These are phyloP conservation scores for Leucophenga varia DNA, from an alignment of 1,140 invertebrate genomes.

Conservation along the genomic window DNA sequence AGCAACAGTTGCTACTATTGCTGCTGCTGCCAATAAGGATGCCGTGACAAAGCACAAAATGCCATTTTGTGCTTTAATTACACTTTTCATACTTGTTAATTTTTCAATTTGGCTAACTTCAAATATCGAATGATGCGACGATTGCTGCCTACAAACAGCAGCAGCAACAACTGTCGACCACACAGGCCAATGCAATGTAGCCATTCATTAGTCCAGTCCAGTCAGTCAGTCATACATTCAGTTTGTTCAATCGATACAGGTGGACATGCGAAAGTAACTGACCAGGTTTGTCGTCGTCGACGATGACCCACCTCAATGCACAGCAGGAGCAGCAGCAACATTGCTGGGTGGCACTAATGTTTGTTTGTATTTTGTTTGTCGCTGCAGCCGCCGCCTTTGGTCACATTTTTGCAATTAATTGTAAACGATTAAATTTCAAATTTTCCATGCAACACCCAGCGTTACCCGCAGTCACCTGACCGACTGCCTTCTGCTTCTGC, in stretches of 20 bases:
- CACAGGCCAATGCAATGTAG: conserved; percentile 12
- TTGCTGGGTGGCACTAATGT: not conserved
- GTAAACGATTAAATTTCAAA: conserved; percentile 53
- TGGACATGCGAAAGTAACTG: conserved; percentile 36
- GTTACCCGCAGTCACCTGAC: not conserved
- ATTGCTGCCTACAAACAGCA: conserved; percentile 24
- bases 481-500: not conserved
- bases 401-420: conserved; percentile 37
- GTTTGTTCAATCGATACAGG: conserved; percentile 44
- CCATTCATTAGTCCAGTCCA: conserved; percentile 6
- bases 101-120: conserved; percentile 53
- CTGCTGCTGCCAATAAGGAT: not conserved
- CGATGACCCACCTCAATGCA: conserved; percentile 39
- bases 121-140: conserved; percentile 36
- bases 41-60: conserved; percentile 19
- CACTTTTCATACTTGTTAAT: conserved; percentile 54
- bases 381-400: no score
- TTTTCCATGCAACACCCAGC: conserved; percentile 47
- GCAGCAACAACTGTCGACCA: conserved; percentile 29
- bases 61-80: conserved; percentile 38
- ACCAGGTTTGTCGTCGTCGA: not conserved
- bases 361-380: conserved; percentile 34
- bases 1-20: conserved; percentile 2
- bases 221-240: no score
- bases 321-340: conserved; percentile 33